These are phyloP conservation scores for Allolobophora icterica DNA, from an alignment of 2,888 invertebrate genomes.

Conservation along the genomic window DNA sequence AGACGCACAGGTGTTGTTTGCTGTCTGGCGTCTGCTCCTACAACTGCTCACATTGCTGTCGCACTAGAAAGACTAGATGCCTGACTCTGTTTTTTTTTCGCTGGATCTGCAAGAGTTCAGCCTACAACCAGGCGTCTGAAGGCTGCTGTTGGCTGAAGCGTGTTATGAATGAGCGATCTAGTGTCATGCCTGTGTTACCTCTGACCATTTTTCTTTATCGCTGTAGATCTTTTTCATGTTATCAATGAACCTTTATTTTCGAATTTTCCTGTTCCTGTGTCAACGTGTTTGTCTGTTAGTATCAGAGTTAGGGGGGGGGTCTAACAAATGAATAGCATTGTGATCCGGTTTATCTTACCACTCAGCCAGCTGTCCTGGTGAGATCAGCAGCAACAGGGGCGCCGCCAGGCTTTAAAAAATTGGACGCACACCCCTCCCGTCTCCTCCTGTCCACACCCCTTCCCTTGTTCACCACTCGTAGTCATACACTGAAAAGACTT, in stretches of 20 bases:
- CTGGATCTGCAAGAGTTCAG: not conserved
- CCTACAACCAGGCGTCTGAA: not conserved
- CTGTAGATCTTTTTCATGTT: not conserved
- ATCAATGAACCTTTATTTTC: not conserved
- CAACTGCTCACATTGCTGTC: not conserved
- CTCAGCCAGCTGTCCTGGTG: no score
- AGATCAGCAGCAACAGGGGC: no score
- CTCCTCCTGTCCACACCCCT: no score
- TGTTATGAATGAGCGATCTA: not conserved
- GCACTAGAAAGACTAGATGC: no score
- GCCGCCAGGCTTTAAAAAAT: no score
- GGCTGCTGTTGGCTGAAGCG: not conserved
- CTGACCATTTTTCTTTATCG: not conserved
- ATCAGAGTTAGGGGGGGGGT: no score
- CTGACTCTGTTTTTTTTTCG: not conserved
- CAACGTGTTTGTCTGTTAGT: not conserved
- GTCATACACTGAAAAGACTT: no score
- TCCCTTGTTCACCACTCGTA: no score
- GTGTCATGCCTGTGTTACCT: not conserved
- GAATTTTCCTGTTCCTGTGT: not conserved
- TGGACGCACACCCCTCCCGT: no score
- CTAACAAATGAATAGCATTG: not conserved
- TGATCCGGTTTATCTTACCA: not conserved
- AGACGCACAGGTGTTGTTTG: not conserved
- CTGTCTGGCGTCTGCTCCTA: not conserved